phyloP scores from a whole-genome alignment of 53 echinoderm and acorn worm species.

The Glandiceps talaboti region DNA sequence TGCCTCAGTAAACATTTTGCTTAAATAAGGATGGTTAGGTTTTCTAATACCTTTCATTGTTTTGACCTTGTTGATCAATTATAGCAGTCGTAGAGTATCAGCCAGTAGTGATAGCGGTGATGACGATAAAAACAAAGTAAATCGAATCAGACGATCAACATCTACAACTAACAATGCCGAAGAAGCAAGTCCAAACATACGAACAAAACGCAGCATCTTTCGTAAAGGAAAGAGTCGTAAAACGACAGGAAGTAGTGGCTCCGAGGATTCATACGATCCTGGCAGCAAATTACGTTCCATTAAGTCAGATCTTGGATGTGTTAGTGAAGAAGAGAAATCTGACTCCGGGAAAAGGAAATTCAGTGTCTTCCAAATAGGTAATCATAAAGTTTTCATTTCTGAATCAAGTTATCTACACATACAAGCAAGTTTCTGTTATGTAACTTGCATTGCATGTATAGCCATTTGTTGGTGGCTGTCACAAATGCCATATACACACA shows the following conservation, averaged over 20 bases:
- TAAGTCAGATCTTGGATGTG: not conserved
- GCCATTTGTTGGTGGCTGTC: no score
- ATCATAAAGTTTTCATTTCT: no score
- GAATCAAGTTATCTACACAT: no score
- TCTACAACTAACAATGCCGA: slow-evolving; percentile 8
- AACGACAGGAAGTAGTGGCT: slow-evolving; percentile 28
- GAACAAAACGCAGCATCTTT: slow-evolving; percentile 72
- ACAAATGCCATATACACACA: no score
- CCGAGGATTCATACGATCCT: slow-evolving; percentile 38
- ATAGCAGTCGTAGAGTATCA: not conserved
- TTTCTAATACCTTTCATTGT: no score
- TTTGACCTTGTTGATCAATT: no score
- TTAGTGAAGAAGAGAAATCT: not conserved
- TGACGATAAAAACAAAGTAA: not conserved
- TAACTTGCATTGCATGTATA: no score
- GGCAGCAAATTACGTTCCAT: slow-evolving; percentile 19
- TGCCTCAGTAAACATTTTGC: no score
- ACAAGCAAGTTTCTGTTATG: no score
- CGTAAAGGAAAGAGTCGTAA: slow-evolving; percentile 50
- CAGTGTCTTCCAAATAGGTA: slow-evolving; percentile 98
- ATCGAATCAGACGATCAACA: not conserved
- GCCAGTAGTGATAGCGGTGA: not conserved
- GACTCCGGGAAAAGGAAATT: slow-evolving; percentile 53
- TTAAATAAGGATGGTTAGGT: no score
- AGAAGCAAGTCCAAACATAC: slow-evolving; percentile 84